phyloP scores from a whole-genome alignment of 2,888 invertebrate genomes.

The Sisyra nigra region DNA sequence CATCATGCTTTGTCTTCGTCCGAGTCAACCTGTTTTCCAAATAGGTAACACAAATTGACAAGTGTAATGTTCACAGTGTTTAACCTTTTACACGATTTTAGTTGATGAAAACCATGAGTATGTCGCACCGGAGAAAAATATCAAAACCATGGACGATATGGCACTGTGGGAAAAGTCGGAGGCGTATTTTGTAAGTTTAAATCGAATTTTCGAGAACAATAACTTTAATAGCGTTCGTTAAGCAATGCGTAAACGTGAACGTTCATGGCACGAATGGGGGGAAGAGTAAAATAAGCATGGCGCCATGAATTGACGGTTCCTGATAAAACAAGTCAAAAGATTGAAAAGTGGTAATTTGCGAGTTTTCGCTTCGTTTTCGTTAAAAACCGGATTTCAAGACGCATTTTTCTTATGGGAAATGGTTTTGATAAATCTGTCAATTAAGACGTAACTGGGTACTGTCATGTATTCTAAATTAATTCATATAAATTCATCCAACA shows the following conservation, averaged over 20 bases:
- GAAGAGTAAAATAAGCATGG: too few relatives aligned
- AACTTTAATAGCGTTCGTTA: conserved; percentile 2
- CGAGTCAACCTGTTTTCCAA: not conserved
- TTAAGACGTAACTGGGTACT: too few relatives aligned
- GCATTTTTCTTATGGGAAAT: too few relatives aligned
- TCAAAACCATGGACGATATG: conserved; percentile 55
- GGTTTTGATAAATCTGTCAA: too few relatives aligned
- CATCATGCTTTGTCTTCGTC: not conserved
- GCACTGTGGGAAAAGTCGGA: conserved; percentile 68
- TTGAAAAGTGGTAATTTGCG: too few relatives aligned
- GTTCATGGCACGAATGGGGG: not conserved
- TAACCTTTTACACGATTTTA: conserved; percentile 6
- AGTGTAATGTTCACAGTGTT: not conserved
- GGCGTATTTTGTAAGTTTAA: conserved; percentile 52
- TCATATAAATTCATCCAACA: too few relatives aligned
- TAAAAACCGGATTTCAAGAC: too few relatives aligned
- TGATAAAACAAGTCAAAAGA: too few relatives aligned
- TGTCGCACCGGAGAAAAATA: conserved; percentile 43
- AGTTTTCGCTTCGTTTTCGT: too few relatives aligned
- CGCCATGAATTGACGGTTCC: too few relatives aligned
- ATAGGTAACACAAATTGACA: not conserved
- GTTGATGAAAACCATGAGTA: conserved; percentile 37
- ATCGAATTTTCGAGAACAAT: not conserved
- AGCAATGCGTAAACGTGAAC: not conserved
- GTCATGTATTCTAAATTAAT: too few relatives aligned